Percentiles rank a stretch among this genome's conserved stretches.
These are phyloP conservation scores for Lycocerus yunnanus DNA, from an alignment of 2,888 invertebrate genomes.

Conservation along the genomic window DNA sequence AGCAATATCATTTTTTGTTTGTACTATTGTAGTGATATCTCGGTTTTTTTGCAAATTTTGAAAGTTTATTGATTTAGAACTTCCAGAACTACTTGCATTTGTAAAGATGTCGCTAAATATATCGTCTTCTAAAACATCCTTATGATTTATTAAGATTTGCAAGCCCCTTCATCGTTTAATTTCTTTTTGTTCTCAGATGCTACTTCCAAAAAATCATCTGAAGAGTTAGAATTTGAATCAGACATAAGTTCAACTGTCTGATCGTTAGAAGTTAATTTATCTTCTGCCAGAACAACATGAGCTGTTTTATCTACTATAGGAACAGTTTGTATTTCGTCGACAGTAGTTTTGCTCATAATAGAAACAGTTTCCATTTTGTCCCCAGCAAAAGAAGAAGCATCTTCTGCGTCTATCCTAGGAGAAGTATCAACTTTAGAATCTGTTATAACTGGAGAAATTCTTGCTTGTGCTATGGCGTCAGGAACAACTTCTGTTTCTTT, in stretches of 20 bases:
- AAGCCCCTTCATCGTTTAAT: constrained; percentile 29
- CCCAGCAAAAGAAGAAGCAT: not conserved
- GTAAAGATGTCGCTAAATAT: constrained; percentile 43
- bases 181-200: constrained; percentile 25
- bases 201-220: constrained; percentile 23
- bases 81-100: not conserved
- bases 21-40: too few species aligned
- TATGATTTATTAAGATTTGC: constrained; percentile 54
- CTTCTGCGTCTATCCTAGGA: not conserved
- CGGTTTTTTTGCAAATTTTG: not conserved
- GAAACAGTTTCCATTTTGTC: not conserved
- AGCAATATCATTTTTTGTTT: not conserved
- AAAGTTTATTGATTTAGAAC: not conserved
- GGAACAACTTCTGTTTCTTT: not conserved
- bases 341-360: not conserved
- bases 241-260: constrained; percentile 37
- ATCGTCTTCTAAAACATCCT: constrained; percentile 47
- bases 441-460: not conserved
- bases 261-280: not conserved
- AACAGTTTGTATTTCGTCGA: not conserved
- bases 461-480: too few species aligned
- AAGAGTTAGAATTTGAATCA: constrained; percentile 36
- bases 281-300: not conserved
- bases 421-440: not conserved
- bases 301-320: not conserved